Base-by-base conservation (phyloP, 2,888 invertebrate genomes). In the Drosophila pseudotakahashii region DNA sequence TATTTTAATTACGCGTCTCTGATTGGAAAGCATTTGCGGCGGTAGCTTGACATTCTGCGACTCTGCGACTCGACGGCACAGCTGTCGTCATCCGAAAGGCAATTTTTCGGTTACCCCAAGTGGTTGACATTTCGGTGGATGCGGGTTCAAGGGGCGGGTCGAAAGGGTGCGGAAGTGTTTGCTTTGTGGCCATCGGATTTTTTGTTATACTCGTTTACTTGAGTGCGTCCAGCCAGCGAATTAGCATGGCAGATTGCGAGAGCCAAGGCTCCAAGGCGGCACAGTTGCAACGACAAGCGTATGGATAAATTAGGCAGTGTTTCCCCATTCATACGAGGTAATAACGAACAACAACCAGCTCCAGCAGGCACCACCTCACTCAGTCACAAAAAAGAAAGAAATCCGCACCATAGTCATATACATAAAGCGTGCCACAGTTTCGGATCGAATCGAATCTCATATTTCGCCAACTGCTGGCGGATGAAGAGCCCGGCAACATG, bases 1-100 rank as follows among this genome's bases (percentile, higher is more conserved):
- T 87, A 84, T 87, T 83, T 83, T 83, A 83, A 83, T 83, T 83
- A 79, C 82, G 82, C 85, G 78, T 76, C 82, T 87, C 87, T 84
- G 82, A 83, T 83, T 83, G 82, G 78, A 76, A 68, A 77, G 71
- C 75, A 86, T 78, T 77, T 58, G 62, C 14, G 41, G 52, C 41
- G 74, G 76, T 75, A 63, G 54, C 75, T 57, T 60, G 55, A 63
- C 57, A 62, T 67, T 55, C 54, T 36, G 58, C 39, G 19, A 51
- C 53, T 67, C 48, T 19, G 63, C 39, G 41, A 51, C 53, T 67
- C 44, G 19, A 66, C 39, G 41, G 34, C 63, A 45, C 71, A 72
- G 72, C 71, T 71, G 71, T 63, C 63, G 63, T 42, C 63, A 72
- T 39, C 39, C 19, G 19, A 44, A 13, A 30, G 23, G 52, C 44